Evolutionary conservation across 2,113 vertebrate genomes (phyloP).

Genomic region (Tachysurus vachellii): DNA sequence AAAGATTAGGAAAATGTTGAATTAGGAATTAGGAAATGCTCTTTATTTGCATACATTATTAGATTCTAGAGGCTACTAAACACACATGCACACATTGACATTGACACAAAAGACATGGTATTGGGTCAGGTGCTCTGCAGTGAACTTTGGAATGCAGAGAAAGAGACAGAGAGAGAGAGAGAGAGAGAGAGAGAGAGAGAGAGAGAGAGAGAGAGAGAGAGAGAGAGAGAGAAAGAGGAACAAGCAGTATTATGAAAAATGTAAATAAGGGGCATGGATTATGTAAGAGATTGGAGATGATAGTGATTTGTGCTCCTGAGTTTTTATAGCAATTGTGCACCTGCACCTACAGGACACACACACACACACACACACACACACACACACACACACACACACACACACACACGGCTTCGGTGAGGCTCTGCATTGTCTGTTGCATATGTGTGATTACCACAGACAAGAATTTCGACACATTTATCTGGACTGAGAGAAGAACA

Average conservation of each 20-base stretch:
- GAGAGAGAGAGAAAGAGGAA: neutral
- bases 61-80: neutral
- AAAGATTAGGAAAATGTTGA: neutral
- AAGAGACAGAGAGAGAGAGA: neutral
- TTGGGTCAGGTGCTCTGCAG: conserved; percentile 8
- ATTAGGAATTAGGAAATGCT: no score
- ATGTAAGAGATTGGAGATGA: conserved; percentile 24
- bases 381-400: conserved; percentile 7
- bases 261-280: conserved; percentile 27
- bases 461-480: neutral
- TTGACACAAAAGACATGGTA: neutral
- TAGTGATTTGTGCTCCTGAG: neutral
- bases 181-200: neutral
- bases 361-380: neutral
- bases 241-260: neutral
- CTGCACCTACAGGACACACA: neutral
- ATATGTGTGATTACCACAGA: neutral
- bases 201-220: conserved; percentile 9
- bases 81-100: neutral
- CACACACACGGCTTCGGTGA: neutral
- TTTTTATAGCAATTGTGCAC: neutral
- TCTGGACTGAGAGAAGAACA: neutral
- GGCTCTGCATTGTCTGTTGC: neutral
- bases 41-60: neutral
- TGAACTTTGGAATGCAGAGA: conserved; percentile 30